Base-by-base conservation (phyloP, 2,888 invertebrate genomes). In the Resseliella maxima region DNA sequence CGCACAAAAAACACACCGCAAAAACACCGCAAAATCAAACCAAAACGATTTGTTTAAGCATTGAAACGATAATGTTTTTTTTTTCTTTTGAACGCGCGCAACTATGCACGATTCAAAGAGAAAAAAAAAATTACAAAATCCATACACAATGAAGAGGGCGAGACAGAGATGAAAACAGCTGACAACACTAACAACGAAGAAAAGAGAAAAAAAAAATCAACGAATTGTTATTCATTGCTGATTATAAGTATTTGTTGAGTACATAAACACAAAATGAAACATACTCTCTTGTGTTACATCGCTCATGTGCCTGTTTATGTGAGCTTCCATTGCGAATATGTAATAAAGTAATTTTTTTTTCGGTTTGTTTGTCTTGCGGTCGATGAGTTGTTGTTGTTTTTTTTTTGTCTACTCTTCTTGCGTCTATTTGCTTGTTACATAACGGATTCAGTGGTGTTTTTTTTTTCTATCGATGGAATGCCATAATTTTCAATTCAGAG, bases 151-250 rank as follows among this genome's bases (percentile, higher is more conserved):
- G 18, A 18, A 50, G 46, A 50, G 46, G n/a, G n/a, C n/a, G n/a
- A n/a, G n/a, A 41, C 41, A 41, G 12, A 5, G 12, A 41, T 12
- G 12, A 41, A 5, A 41, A 41, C 41, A 41, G 12, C 41, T 8
- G 12, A 5, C 5, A 41, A 41, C 5, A 41, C 6, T 41, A 41
- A 41, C 41, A 18, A 15, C 18, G 50, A 8, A 50, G 18, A 50
- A 50, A 50, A 72, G 1, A 35, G 31, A 59, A 72, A 31, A 72
- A 35, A 72, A 31, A 72, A 31, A 72, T 31, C 31, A n/a, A 35
- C 72, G 72, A 72, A 72, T 72, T 72, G 72, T 72, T 72, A 72
- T 72, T 72, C 72, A 72, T 72, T 18, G 72, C n/a, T 72, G 72
- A 72, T 72, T 72, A 72, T 72, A 72, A 72, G 72, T 72, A 35